Percentiles rank a stretch among this genome's conserved stretches.
phyloP scores from a whole-genome alignment of 2,888 invertebrate genomes.

The Dyspetes luteomarginatus region DNA sequence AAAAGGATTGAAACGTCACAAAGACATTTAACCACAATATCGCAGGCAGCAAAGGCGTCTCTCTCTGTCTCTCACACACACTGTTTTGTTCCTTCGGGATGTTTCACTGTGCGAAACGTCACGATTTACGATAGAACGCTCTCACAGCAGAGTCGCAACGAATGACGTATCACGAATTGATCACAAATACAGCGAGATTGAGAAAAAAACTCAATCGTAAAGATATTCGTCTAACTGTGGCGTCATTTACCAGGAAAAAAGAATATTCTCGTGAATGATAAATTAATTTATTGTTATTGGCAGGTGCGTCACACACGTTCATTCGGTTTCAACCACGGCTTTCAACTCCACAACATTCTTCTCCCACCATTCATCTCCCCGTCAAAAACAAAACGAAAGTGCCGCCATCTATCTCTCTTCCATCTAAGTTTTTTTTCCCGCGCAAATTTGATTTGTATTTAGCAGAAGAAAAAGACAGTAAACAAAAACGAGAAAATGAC shows the following conservation, averaged over 20 bases:
- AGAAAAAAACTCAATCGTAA: neutral
- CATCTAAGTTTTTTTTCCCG: neutral
- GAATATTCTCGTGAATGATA: neutral
- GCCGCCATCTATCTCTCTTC: conserved; percentile 18
- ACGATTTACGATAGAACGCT: too few relatives aligned
- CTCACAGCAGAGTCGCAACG: conserved; percentile 57
- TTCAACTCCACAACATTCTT: neutral
- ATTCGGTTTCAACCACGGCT: neutral
- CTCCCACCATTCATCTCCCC: neutral
- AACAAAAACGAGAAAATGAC: conserved; percentile 6
- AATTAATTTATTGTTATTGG: neutral
- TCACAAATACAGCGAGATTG: neutral
- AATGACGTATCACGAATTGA: neutral
- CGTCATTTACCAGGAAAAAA: conserved; percentile 16
- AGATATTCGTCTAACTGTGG: neutral
- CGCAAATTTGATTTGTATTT: neutral
- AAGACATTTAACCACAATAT: conserved; percentile 36
- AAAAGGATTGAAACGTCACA: conserved; percentile 62
- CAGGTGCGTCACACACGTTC: neutral
- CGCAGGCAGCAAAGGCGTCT: neutral
- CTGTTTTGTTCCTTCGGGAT: neutral
- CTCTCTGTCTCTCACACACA: too few relatives aligned
- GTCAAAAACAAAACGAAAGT: conserved; percentile 51
- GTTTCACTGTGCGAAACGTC: neutral
- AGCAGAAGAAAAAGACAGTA: neutral